Evolutionary conservation across 2,888 invertebrate genomes (phyloP), one percentile per base, ranked within the genome.

Genomic region (Agrotis puta): DNA sequence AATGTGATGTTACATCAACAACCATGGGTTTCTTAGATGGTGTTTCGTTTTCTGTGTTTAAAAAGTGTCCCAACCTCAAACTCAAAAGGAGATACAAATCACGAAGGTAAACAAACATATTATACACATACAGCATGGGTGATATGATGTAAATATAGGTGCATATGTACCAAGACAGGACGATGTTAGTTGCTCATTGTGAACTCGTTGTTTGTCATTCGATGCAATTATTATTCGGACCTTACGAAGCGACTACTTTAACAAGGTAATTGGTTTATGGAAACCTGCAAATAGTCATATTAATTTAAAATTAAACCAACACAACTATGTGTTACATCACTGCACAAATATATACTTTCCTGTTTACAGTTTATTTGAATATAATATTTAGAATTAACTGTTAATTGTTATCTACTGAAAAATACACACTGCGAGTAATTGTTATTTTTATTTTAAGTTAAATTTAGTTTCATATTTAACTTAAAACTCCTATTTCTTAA

Each of bases 51-150:
- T 93, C 95, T 45, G 90, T 95, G 86, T 94, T 95, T 82, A 95
- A 93, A 90, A 94, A 92, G 90, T 95, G 95, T 66, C 95, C 95
- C 0, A 94, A 91, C 80, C 87, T 95, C 48, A 93, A 91, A 85
- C 66, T 93, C 16, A 93, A 91, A 82, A 88, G 90, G 84, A 93
- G 85, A 82, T 88, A 74, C 70, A 89, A 88, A 74, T 64, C 67
- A 39, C 85, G 88, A 74, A 94, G 93, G 94, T 94, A 92, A 87
- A 83, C 75, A 83, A 77, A 66, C 56, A 62, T 64, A 22, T 65
- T 57, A n/a, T 61, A 59, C 61, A 58, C 54, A n/a, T 61, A 59
- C 61, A 58, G 61, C 33, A 56, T 70, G 45, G 53, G 11, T 39
- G 39, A n/a, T 43, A 16, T 20, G 13, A 18, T 45, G 50, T 77